These are phyloP conservation scores for Drosophila infuscata DNA, from an alignment of 2,888 invertebrate genomes.

Conservation along the genomic window DNA sequence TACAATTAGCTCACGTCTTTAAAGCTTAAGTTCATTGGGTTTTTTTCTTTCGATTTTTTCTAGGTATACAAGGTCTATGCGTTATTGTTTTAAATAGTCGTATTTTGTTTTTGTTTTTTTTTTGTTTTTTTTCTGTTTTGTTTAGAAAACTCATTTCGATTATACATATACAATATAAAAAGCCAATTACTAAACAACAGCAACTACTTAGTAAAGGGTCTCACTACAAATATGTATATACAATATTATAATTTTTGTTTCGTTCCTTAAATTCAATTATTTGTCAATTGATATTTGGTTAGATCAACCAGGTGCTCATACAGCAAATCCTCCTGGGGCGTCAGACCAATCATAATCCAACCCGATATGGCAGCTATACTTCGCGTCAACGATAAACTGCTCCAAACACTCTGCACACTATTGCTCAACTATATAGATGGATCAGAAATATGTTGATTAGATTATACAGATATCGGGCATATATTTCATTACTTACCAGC, in stretches of 20 bases:
- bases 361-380: conserved; percentile 86
- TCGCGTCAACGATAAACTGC: conserved; percentile 86
- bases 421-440: conserved; percentile 82
- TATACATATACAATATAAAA: conserved; percentile 68
- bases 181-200: conserved; percentile 72
- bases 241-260: conserved; percentile 30
- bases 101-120: background rate
- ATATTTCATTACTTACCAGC: conserved; percentile 75
- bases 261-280: conserved; percentile 82
- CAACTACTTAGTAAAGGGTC: conserved; percentile 58
- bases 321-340: conserved; percentile 86
- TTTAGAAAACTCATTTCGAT: conserved; percentile 55
- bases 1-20: conserved; percentile 47
- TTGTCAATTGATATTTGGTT: conserved; percentile 85
- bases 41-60: conserved; percentile 27
- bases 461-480: background rate
- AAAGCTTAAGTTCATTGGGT: conserved; percentile 60
- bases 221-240: conserved; percentile 48
- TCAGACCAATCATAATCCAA: conserved; percentile 86
- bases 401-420: conserved; percentile 86
- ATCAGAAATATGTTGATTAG: background rate
- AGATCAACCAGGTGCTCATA: conserved; percentile 85
- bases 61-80: conserved; percentile 47
- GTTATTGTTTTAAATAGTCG: conserved; percentile 45
- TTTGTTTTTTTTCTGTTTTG: background rate